Evolutionary conservation across 2,113 vertebrate genomes (phyloP).

Genomic region (Ahaetulla prasina): DNA sequence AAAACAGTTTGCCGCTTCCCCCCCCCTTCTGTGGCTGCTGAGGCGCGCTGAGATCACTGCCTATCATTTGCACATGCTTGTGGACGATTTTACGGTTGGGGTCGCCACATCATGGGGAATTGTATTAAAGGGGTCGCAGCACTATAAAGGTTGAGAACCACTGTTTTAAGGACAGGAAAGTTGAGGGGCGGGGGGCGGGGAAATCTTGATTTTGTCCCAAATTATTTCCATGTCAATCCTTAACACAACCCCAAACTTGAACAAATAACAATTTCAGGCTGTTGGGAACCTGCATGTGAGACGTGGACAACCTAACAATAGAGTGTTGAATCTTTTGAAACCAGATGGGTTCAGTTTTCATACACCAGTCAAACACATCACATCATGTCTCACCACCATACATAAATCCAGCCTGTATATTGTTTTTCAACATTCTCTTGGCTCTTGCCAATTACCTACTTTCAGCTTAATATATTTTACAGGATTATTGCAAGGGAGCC

Average conservation of each 20-base stretch:
- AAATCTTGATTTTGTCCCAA: background rate
- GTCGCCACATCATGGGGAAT: no score
- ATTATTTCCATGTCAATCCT: background rate
- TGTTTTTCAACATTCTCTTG: background rate
- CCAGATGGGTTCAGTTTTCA: background rate
- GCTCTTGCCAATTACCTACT: background rate
- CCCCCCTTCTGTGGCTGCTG: no score
- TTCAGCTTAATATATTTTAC: background rate
- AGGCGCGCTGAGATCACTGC: no score
- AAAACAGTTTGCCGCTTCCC: no score
- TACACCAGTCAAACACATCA: background rate
- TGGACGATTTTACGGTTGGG: no score
- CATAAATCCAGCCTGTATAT: background rate
- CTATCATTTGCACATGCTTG: no score
- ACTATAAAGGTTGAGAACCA: no score
- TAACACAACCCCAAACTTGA: background rate
- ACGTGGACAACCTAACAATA: background rate
- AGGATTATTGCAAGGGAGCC: background rate
- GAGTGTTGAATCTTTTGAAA: background rate
- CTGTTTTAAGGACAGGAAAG: background rate
- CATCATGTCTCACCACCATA: background rate
- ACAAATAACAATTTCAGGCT: background rate
- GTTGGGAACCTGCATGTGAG: background rate
- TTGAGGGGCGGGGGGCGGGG: background rate
- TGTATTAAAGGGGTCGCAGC: no score